Evolutionary conservation across 1,140 invertebrate genomes (phyloP), one percentile per base, ranked within the genome.

Genomic region (Steinernema khuongi): DNA sequence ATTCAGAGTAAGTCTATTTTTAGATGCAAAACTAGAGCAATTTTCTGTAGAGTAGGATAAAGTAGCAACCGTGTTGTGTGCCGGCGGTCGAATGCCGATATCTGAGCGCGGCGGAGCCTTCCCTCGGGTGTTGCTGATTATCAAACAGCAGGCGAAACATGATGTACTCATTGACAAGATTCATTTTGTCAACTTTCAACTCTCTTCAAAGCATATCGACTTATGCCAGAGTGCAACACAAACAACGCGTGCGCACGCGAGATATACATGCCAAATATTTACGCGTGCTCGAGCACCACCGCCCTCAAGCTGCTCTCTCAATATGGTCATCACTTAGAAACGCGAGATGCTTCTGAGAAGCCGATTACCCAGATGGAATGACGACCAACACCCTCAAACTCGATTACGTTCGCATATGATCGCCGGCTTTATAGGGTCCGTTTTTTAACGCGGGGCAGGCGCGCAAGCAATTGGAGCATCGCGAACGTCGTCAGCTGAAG

Each of bases 101-200:
- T 26, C 26, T 14, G 50, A 60, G 50, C 4, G 50, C 50, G 50
- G 29, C 19, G 43, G 68, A 33, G 67, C 44, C 18, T 2, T 71
- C 71, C 28, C 71, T 67, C 28, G 74, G 74, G 29, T 31, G 30
- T 26, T 77, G 32, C 41, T 71, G 50, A 68, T 71, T 71, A 36
- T 77, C 76, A 31, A 76, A 71, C n/a, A 77, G 70, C 14, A 77
- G 74, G 28, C 76, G 76, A 32, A 77, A 77, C 76, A 77, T 77
- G n/a, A 77, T 72, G 67, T 77, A 77, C 67, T 77, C 76, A 67
- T 76, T 76, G 31, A 77, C 75, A 67, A 76, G 71, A 7, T 70
- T 68, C 60, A 71, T 76, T 36, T 76, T 77, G 19, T 67, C 68
- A 60, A 60, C 50, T 60, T 60, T 60, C 50, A 60, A 60, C 50